These are phyloP conservation scores for Callitettix versicolor DNA, from an alignment of 1,140 invertebrate genomes.

Conservation along the genomic window DNA sequence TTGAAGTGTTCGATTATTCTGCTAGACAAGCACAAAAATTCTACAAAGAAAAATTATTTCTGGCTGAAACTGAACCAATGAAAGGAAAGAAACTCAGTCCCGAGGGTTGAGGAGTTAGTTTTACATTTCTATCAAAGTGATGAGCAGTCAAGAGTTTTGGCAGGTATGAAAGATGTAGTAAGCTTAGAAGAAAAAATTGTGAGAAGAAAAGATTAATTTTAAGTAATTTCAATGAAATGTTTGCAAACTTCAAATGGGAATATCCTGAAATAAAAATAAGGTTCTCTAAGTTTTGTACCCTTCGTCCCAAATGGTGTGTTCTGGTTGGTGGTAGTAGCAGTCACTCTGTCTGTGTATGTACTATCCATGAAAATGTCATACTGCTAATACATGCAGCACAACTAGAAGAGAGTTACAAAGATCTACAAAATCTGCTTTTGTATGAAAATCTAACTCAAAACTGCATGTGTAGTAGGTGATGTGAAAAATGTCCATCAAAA, in stretches of 20 bases:
- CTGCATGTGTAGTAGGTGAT: not conserved
- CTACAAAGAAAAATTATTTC: conserved; percentile 7
- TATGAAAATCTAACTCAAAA: not conserved
- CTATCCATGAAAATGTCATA: conserved; percentile 25
- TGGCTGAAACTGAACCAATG: not conserved
- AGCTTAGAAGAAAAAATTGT: conserved; percentile 12
- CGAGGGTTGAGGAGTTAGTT: not conserved
- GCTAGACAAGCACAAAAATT: not conserved
- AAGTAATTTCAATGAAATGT: conserved; percentile 13
- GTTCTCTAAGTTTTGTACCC: conserved; percentile 23
- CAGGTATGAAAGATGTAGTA: conserved; percentile 20
- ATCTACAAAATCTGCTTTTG: not conserved
- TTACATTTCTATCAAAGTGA: conserved; percentile 6
- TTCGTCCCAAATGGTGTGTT: conserved; percentile 22
- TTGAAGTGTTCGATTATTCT: conserved; percentile 1
- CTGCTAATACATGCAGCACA: conserved; percentile 20
- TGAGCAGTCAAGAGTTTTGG: not conserved
- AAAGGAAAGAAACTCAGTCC: conserved; percentile 1
- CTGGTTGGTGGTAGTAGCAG: conserved; percentile 20
- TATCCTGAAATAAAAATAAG: conserved; percentile 18
- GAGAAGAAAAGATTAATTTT: conserved; percentile 15
- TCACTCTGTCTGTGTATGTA: conserved; percentile 25
- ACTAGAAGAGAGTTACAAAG: not conserved
- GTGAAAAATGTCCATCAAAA: not conserved
- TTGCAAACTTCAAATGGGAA: conserved; percentile 9